phyloP scores from a whole-genome alignment of 2,113 vertebrate genomes.

The Rhinolophus ferrumequinum region DNA sequence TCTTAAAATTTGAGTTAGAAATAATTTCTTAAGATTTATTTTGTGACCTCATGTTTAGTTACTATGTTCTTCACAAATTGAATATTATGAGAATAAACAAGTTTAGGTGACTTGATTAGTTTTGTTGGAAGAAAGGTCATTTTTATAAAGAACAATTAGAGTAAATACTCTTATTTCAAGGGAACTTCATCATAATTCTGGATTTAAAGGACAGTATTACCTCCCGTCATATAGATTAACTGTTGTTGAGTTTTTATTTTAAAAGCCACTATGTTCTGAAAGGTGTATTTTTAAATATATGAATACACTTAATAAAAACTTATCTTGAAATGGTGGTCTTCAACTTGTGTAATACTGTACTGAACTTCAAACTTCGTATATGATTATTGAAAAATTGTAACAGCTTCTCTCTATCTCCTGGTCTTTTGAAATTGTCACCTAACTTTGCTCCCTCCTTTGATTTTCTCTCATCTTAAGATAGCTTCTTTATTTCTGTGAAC shows the following conservation, averaged over 20 bases:
- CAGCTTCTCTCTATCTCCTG: not conserved
- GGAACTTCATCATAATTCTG: not conserved
- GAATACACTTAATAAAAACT: not conserved
- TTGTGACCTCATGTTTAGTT: not conserved
- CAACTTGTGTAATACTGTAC: not conserved
- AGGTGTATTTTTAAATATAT: not conserved
- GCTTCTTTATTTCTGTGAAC: not conserved
- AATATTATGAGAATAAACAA: not conserved
- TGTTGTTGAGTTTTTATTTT: not conserved
- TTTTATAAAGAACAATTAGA: not conserved
- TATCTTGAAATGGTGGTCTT: not conserved
- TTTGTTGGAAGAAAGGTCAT: not conserved
- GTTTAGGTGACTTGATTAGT: not conserved
- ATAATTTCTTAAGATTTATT: not conserved
- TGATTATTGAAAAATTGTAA: not conserved
- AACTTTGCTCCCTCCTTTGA: not conserved
- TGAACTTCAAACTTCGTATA: not conserved
- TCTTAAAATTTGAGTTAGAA: not conserved
- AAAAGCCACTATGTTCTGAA: not conserved
- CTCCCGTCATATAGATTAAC: not conserved
- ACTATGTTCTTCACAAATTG: not conserved
- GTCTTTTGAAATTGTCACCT: not conserved
- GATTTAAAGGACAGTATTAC: not conserved
- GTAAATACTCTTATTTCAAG: conserved; percentile 12
- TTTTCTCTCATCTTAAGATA: not conserved